These are phyloP conservation scores for Ibidorhyncha struthersii DNA, from an alignment of 2,113 vertebrate genomes.

Conservation along the genomic window DNA sequence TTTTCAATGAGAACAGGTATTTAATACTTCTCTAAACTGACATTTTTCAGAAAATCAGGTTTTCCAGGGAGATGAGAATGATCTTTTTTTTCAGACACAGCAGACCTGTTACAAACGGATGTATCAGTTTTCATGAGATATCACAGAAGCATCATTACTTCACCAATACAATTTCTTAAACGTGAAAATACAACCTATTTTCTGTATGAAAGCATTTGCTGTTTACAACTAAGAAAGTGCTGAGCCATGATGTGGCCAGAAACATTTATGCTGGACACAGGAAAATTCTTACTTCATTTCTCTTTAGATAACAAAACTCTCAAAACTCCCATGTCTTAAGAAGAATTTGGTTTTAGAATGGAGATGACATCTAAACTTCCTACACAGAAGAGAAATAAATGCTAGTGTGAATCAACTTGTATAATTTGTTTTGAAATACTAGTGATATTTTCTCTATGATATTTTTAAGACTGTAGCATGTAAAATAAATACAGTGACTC, in stretches of 20 bases:
- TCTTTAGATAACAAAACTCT: background rate
- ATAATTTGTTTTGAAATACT: background rate
- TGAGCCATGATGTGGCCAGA: background rate
- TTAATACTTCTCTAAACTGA: constrained; percentile 31
- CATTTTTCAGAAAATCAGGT: constrained; percentile 67
- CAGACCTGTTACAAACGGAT: constrained; percentile 54
- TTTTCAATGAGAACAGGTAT: constrained; percentile 31
- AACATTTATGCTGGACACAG: background rate
- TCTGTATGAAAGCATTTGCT: background rate
- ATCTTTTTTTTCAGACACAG: constrained; percentile 42
- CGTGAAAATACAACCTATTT: constrained; percentile 56
- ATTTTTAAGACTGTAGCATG: background rate
- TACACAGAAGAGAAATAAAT: background rate
- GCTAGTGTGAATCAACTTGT: background rate
- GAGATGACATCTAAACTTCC: background rate
- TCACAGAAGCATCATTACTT: constrained; percentile 61
- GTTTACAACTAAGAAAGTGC: constrained; percentile 1
- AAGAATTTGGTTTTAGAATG: background rate
- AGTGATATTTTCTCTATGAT: background rate
- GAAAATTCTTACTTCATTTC: background rate
- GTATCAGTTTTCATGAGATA: constrained; percentile 68
- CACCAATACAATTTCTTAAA: constrained; percentile 65
- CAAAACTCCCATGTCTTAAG: background rate
- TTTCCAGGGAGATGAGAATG: constrained; percentile 56
- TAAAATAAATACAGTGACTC: background rate